phyloP scores from a whole-genome alignment of 2,888 invertebrate genomes.

The Lottia scabra region DNA sequence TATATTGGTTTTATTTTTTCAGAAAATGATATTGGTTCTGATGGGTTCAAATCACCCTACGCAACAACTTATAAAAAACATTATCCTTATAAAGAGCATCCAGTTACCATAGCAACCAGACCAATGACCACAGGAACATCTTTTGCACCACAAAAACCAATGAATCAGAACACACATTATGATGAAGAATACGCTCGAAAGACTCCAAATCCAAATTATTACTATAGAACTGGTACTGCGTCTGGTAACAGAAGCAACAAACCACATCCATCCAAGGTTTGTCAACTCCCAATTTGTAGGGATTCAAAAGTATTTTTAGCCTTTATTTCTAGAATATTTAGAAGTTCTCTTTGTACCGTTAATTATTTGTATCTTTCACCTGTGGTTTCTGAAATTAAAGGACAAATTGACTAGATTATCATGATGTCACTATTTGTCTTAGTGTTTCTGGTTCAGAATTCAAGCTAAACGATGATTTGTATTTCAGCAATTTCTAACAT shows the following conservation, averaged over 20 bases:
- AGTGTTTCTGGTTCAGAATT: too few relatives aligned
- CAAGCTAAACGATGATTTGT: background rate
- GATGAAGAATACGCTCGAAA: constrained; percentile 42
- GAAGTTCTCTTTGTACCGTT: too few relatives aligned
- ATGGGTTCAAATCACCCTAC: constrained; percentile 33
- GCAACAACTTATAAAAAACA: constrained; percentile 54
- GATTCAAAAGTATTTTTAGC: too few relatives aligned
- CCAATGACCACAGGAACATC: constrained; percentile 54
- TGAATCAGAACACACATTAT: constrained; percentile 40
- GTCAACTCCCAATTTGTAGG: too few relatives aligned
- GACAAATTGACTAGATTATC: too few relatives aligned
- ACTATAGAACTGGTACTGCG: constrained; percentile 49
- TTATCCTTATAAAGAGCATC: constrained; percentile 42
- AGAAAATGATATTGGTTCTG: background rate
- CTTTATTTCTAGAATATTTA: too few relatives aligned
- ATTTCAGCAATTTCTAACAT: constrained; percentile 59
- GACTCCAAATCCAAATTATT: constrained; percentile 35
- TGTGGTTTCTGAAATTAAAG: too few relatives aligned
- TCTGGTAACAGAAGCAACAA: constrained; percentile 56
- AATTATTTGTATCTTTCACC: too few relatives aligned
- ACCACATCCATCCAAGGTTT: constrained; percentile 61
- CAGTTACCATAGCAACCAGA: constrained; percentile 49
- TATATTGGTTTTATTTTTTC: too few relatives aligned
- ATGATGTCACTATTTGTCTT: too few relatives aligned
- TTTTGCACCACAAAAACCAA: constrained; percentile 29